Evolutionary conservation across 2,113 vertebrate genomes (phyloP), one percentile per base, ranked within the genome.

Genomic region (Clarias macrocephalus): DNA sequence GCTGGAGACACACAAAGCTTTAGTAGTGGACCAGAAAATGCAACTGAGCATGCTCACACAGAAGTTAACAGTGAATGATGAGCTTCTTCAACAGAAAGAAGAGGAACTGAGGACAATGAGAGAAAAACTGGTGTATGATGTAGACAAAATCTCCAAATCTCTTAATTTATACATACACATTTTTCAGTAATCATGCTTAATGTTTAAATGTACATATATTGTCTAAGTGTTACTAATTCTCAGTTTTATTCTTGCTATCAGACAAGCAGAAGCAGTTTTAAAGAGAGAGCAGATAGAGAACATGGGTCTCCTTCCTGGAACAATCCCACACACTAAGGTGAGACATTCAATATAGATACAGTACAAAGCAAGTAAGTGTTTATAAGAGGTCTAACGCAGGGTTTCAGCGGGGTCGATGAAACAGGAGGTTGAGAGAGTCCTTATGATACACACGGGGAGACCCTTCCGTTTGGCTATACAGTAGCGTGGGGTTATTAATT

Each of bases 31-130:
- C 3, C 95, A 91, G 85, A 92, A 87, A 82, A 21, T 3, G 0
- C 95, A 96, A 37, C 88, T 96, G 86, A 91, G 85, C 5, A 7
- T 30, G 10, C 94, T 97, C 63, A 93, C 84, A 62, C 89, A 90
- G 28, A 94, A 95, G 91, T 72, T 95, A 0, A 89, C 37, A 0
- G 82, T 87, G 88, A 88, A 93, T 92, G 92, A 91, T 25, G 33
- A 13, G 65, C 92, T 94, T 1, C 19, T 93, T 82, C 92, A 94
- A 16, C 92, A 92, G 93, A 96, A 95, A 89, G 93, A 94, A 72
- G 21, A 0, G 83, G 93, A 95, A 60, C 91, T 95, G 82, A 89
- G 90, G 89, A 88, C 75, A 60, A 87, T 92, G 65, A 90, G 72
- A 66, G 92, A 93, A 82, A 92, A 94, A 8, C 70, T 96, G 82